Conservation (phyloP, 2,797 vertebrate species). For the Thaleichthys pacificus region DNA sequence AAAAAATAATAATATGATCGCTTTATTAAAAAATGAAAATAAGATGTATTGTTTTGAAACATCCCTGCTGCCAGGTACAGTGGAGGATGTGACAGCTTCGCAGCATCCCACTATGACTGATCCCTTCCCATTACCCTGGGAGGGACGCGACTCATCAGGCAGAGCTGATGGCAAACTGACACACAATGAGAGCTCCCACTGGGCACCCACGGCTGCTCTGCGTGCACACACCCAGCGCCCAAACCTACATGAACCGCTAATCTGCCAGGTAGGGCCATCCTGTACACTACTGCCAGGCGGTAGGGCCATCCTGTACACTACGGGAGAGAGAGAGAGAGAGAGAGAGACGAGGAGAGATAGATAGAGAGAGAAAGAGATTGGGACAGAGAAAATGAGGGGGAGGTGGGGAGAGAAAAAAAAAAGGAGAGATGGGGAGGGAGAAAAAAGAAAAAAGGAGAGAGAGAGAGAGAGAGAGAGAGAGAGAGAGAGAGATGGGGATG, state of each 20-base stretch:
- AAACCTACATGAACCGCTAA: background rate
- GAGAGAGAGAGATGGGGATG: constrained; percentile 40
- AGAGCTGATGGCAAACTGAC: constrained; percentile 48
- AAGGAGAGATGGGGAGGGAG: background rate
- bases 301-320: constrained; percentile 3
- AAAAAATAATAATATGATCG: background rate
- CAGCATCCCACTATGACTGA: constrained; percentile 34
- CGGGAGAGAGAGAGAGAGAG: background rate
- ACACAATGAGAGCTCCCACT: constrained; percentile 39
- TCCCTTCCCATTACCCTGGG: constrained; percentile 38
- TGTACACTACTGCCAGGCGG: constrained; percentile 11
- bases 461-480: constrained; percentile 22
- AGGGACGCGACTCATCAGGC: constrained; percentile 24
- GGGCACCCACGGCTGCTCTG: constrained; percentile 11
- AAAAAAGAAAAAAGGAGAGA: background rate
- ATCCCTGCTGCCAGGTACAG: background rate
- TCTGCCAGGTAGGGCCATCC: constrained; percentile 5
- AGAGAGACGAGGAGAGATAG: background rate
- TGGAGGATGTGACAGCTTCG: constrained; percentile 14
- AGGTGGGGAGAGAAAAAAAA: background rate
- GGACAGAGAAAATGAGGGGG: background rate
- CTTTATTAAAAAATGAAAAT: background rate
- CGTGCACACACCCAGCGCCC: background rate
- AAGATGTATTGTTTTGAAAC: background rate
- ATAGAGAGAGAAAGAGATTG: background rate